Evolutionary conservation across 2,113 vertebrate species (phyloP).

Genomic region (Kryptolebias marmoratus): DNA sequence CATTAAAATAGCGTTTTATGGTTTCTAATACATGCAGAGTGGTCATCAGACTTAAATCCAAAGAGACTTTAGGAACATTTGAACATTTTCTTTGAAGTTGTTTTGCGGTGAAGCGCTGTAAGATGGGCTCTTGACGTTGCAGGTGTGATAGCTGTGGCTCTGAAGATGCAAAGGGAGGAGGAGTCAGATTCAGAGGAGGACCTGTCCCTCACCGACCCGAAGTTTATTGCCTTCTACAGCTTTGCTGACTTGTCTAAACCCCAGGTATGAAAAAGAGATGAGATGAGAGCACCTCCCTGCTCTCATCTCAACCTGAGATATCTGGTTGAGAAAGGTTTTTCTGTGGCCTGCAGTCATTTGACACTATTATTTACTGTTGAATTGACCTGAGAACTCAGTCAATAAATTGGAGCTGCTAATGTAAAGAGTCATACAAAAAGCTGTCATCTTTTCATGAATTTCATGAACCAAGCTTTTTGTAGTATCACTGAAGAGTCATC

Average conservation of each 20-base stretch:
- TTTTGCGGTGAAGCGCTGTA: conserved; percentile 9
- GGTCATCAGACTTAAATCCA: conserved; percentile 8
- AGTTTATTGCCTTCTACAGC: conserved; percentile 88
- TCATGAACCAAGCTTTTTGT: too few species aligned
- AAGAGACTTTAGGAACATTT: neutral
- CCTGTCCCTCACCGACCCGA: conserved; percentile 73
- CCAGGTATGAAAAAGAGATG: conserved; percentile 80
- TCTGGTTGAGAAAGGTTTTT: conserved; percentile 18
- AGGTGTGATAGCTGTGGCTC: conserved; percentile 89
- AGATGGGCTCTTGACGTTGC: conserved; percentile 39
- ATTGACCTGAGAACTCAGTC: conserved; percentile 51
- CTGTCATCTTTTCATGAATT: neutral
- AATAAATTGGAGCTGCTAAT: conserved; percentile 57
- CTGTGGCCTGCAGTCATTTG: conserved; percentile 21
- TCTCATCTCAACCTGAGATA: neutral
- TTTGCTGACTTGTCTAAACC: conserved; percentile 85
- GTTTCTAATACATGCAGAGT: neutral
- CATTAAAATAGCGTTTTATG: neutral
- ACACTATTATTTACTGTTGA: conserved; percentile 42
- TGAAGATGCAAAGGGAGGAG: conserved; percentile 75
- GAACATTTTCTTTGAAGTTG: neutral
- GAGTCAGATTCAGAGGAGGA: conserved; percentile 54
- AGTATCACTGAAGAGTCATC: neutral
- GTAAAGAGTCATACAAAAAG: conserved; percentile 7
- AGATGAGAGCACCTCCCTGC: neutral